Evolutionary conservation across 2,113 vertebrate species (phyloP).

Genomic region (Nothoprocta pentlandii): DNA sequence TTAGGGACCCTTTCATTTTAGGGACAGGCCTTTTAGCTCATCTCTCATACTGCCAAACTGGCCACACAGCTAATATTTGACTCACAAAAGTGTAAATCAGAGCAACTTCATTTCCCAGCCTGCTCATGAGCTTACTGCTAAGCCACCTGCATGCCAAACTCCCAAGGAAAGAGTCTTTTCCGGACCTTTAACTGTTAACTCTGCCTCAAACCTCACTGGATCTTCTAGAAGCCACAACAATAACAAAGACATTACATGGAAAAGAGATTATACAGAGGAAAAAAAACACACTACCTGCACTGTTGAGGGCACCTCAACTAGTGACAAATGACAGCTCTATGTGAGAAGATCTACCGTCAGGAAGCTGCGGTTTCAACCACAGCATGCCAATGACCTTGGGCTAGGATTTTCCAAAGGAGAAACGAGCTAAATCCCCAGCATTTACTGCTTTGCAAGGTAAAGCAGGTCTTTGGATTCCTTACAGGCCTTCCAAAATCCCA

Average conservation of each 20-base stretch:
- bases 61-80: fast-evolving
- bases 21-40: neutral
- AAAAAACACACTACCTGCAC: neutral
- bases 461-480: neutral
- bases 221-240: neutral
- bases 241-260: neutral
- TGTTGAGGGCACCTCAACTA: neutral
- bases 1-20: neutral
- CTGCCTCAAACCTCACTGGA: neutral
- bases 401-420: neutral
- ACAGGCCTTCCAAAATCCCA: neutral
- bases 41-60: neutral
- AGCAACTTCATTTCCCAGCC: neutral
- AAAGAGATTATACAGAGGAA: neutral
- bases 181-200: neutral
- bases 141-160: neutral
- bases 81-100: neutral
- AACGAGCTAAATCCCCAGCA: neutral
- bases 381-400: neutral
- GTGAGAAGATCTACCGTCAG: neutral
- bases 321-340: neutral
- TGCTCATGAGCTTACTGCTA: neutral
- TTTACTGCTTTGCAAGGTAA: neutral
- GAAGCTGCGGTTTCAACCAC: neutral
- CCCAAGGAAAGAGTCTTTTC: neutral